Percentiles rank a stretch among this genome's conserved stretches.
phyloP scores from a whole-genome alignment of 2,113 vertebrate genomes.

The Cyanoderma ruficeps region DNA sequence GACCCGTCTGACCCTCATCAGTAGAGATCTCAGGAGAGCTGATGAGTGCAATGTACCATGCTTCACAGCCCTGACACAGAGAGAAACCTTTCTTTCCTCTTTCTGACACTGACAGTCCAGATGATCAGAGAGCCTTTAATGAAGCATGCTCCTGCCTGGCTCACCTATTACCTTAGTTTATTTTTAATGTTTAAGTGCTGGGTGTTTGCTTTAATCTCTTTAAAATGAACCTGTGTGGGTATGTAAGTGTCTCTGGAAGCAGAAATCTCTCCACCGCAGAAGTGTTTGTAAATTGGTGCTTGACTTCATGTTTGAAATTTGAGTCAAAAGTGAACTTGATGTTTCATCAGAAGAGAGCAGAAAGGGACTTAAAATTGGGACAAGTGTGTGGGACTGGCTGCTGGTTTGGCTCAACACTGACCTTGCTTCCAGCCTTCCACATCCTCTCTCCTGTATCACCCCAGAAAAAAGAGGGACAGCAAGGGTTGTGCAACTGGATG shows the following conservation, averaged over 20 bases:
- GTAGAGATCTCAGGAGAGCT: not conserved
- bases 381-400: not conserved
- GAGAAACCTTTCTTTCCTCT: not conserved
- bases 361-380: not conserved
- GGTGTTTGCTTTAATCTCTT: not conserved
- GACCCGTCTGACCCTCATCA: accelerated
- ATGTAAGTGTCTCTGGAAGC: not conserved
- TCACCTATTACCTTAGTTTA: not conserved
- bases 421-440: not conserved
- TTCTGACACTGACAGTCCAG: not conserved
- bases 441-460: not conserved
- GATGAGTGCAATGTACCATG: not conserved
- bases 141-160: not conserved
- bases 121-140: accelerated
- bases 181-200: not conserved
- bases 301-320: not conserved
- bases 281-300: not conserved
- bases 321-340: not conserved
- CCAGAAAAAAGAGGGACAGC: not conserved
- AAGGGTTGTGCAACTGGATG: accelerated
- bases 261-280: not conserved
- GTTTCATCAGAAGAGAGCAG: not conserved
- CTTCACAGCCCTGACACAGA: not conserved
- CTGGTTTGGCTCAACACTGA: not conserved
- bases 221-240: not conserved